Conservation (phyloP, 1,140 invertebrate genomes). For the Asobara japonica region DNA sequence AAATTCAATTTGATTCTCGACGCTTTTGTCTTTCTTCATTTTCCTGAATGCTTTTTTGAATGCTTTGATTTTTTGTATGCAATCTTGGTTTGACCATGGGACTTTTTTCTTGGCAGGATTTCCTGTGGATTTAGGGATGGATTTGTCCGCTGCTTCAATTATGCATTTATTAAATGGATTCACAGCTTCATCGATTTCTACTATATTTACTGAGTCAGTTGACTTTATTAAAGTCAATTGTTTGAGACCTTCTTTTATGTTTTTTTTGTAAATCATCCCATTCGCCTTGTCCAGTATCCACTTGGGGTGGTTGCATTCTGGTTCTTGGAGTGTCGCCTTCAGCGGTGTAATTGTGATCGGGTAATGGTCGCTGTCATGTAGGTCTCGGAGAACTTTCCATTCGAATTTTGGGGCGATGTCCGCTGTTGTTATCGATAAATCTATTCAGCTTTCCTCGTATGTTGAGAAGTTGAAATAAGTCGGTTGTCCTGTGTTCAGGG, state of each 20-base stretch:
- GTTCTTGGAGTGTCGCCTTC: conserved; percentile 32
- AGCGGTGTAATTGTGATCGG: not conserved
- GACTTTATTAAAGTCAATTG: conserved; percentile 30
- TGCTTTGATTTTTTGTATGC: conserved; percentile 41
- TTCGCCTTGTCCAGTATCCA: conserved; percentile 46
- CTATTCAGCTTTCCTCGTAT: too few relatives aligned
- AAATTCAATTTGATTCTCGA: conserved; percentile 40
- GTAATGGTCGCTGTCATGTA: not conserved
- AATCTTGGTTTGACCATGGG: conserved; percentile 54
- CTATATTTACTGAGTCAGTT: conserved; percentile 35
- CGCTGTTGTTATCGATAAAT: too few relatives aligned
- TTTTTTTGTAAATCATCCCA: conserved; percentile 37
- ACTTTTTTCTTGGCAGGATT: conserved; percentile 35
- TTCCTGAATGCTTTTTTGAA: conserved; percentile 44
- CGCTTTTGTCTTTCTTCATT: conserved; percentile 44
- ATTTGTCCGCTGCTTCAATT: conserved; percentile 37
- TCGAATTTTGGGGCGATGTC: not conserved
- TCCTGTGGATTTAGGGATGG: conserved; percentile 43
- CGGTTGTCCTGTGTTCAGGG: too few relatives aligned
- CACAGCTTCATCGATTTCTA: not conserved
- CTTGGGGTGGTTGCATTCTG: conserved; percentile 13
- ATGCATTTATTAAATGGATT: conserved; percentile 37
- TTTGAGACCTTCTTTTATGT: conserved; percentile 7
- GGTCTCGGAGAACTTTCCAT: not conserved
- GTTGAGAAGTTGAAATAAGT: too few relatives aligned